Evolutionary conservation across 2,113 vertebrate species (phyloP), one percentile per base, ranked within the genome.

Genomic region (Salvelinus fontinalis): DNA sequence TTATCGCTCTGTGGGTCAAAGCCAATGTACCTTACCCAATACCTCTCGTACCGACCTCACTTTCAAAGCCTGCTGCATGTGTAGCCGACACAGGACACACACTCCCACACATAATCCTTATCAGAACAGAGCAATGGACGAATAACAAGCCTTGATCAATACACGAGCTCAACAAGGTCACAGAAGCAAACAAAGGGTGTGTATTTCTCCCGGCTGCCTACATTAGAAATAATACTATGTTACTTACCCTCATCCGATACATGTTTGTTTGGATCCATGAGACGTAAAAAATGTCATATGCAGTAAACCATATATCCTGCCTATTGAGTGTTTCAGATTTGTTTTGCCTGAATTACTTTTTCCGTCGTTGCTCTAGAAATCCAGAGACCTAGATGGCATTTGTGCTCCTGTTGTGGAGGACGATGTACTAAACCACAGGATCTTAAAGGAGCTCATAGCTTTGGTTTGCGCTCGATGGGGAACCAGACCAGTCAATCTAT

Each of bases 401-500:
- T 67, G 20, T 34, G 20, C 14, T 27, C 20, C 20, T 49, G 44
- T 34, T 16, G 44, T 66, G 24, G 18, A 22, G 20, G 68, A 51
- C 12, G 9, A 39, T 34, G 71, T 18, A 54, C 34, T 44, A 62
- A 62, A 62, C 18, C 59, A 24, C 59, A 24, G 72, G 39, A 44
- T 44, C 39, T 11, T 44, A 44, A 11, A 72, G 85, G 80, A 86
- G 65, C 81, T 87, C 76, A 79, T 78, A 82, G 85, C 89, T 90
- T 91, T 90, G 88, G 89, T 90, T 90, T 85, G 81, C 76, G 76
- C 81, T 84, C 72, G 72, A 82, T 60, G 71, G 77, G 76, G 77
- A 88, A 86, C 84, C 87, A 88, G 85, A 86, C 85, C 86, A 88
- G 85, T 90, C 74, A 82, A 77, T 79, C 83, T 66, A 81, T 71